Percentiles rank a stretch among this genome's conserved stretches.
Evolutionary conservation across 2,888 invertebrate species (phyloP).

Genomic region (Oligia fasciuncula): DNA sequence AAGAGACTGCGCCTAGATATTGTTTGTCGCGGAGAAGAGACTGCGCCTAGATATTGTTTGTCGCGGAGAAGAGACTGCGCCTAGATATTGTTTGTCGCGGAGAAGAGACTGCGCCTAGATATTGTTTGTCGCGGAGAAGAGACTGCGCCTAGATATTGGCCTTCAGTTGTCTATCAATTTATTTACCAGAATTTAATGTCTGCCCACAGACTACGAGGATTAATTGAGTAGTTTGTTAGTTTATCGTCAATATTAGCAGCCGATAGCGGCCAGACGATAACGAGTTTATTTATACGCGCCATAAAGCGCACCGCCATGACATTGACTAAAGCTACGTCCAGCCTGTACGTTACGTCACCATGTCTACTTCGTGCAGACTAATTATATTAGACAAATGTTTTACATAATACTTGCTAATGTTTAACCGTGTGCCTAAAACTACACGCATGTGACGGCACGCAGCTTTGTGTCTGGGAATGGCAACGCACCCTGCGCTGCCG

Average conservation of each 20-base stretch:
- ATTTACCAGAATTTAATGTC: background rate
- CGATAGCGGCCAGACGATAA: conserved; percentile 6
- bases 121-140: background rate
- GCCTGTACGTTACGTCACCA: background rate
- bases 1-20: background rate
- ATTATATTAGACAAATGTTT: conserved; percentile 5
- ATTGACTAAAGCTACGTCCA: conserved; percentile 8
- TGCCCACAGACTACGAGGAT: background rate
- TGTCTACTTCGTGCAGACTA: background rate
- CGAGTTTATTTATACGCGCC: background rate
- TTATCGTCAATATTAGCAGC: conserved; percentile 11
- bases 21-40: background rate
- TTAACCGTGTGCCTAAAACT: background rate
- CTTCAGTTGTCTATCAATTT: background rate
- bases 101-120: too few species aligned
- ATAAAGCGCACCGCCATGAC: conserved; percentile 26
- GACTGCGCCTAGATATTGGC: background rate
- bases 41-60: too few species aligned
- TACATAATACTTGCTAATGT: background rate
- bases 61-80: too few species aligned
- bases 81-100: too few species aligned
- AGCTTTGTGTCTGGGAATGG: background rate
- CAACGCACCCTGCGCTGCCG: too few species aligned
- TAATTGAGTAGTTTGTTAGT: background rate
- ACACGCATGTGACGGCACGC: background rate